Base-by-base conservation (phyloP, 2,888 invertebrate genomes). In the Serripes groenlandicus region DNA sequence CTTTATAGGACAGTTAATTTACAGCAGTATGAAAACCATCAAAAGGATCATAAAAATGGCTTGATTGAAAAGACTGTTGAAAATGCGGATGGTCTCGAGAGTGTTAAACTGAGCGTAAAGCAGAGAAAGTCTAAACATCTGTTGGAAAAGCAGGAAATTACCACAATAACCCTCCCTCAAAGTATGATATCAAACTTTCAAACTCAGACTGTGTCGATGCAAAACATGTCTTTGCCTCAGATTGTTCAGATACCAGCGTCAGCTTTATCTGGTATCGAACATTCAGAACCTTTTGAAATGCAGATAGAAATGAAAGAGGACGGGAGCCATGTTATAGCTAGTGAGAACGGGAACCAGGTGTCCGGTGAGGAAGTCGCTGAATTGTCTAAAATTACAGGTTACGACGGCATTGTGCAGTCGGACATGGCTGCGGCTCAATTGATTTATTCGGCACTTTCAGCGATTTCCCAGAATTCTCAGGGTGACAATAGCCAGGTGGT, bases 1-100 rank as follows among this genome's bases (percentile, higher is more conserved):
- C 85, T 88, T 23, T 93, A 89, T 84, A 82, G 96, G 88, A 96
- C 97, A 0, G 95, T 97, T 64, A 97, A 95, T 93, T 96, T 96
- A 93, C 96, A 96, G 23, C 96, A 96, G 91, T 96, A 96, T 88
- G 93, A 95, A 23, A 95, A 95, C 69, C 96, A 96, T 90, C 88
- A 96, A 42, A 94, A 95, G 72, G 95, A 96, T 88, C 96, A 96
- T 89, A 95, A 95, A 89, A 95, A 95, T 83, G 96, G 96, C 34
- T 88, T 93, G 49, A 87, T 94, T 11, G 68, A 80, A 26, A 66
- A 80, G 42, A 64, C 71, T 4, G 69, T 68, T 2, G 81, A 81
- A 58, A 32, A 71, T 26, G 76, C 82, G 35, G 69, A 66, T n/a
- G 28, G 69, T 1, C 52, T 35, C 56, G 26, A 11, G 30, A 52